These are phyloP conservation scores for Dasysyrphus tricinctus DNA, from an alignment of 2,888 invertebrate genomes.

Conservation along the genomic window DNA sequence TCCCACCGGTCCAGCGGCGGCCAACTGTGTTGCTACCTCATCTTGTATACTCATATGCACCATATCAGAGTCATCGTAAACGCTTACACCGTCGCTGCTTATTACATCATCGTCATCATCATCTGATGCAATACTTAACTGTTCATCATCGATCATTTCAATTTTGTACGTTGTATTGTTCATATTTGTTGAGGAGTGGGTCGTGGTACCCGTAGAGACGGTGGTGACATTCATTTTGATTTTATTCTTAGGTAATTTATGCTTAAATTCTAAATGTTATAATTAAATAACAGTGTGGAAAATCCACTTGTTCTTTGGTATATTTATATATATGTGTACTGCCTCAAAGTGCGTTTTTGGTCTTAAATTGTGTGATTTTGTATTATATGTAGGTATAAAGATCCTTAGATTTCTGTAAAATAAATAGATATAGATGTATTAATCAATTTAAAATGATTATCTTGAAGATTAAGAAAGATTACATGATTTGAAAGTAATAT, in stretches of 20 bases:
- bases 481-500: too few species aligned
- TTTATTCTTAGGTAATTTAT: slow-evolving; percentile 52
- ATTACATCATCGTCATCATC: slow-evolving; percentile 95
- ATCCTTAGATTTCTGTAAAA: slow-evolving; percentile 46
- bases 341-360: slow-evolving; percentile 63
- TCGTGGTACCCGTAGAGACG: slow-evolving; percentile 80
- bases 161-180: slow-evolving; percentile 86
- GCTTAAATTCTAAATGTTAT: slow-evolving; percentile 61
- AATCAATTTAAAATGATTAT: neutral
- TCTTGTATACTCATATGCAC: slow-evolving; percentile 94
- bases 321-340: slow-evolving; percentile 70
- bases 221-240: slow-evolving; percentile 81
- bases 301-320: slow-evolving; percentile 65
- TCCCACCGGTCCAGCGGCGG: slow-evolving; percentile 97
- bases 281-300: slow-evolving; percentile 56
- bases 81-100: slow-evolving; percentile 91
- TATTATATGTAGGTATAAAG: slow-evolving; percentile 21
- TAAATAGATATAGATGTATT: neutral
- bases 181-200: slow-evolving; percentile 77
- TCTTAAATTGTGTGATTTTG: slow-evolving; percentile 25
- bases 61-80: slow-evolving; percentile 92
- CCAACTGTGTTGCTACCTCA: slow-evolving; percentile 97
- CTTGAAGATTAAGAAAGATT: neutral
- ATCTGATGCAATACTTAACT: slow-evolving; percentile 87
- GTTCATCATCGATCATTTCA: slow-evolving; percentile 88